Percentiles rank a stretch among this genome's conserved stretches.
phyloP scores from a whole-genome alignment of 2,113 vertebrate genomes.

The Calyptommatus sinebrachiatus region DNA sequence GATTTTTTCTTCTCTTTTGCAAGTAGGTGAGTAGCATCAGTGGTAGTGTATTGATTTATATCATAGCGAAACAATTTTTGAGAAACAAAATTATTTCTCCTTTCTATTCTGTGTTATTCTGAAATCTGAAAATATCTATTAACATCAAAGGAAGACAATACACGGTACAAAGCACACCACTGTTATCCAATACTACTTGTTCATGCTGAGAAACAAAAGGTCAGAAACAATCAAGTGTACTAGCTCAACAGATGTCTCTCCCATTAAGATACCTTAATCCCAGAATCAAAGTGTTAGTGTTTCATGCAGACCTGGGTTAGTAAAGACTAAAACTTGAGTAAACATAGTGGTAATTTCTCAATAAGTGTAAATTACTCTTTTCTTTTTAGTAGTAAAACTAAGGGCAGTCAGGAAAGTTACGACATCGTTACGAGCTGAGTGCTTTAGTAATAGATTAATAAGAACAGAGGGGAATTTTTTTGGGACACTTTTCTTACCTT shows the following conservation, averaged over 20 bases:
- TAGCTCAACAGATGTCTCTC: slow-evolving; percentile 66
- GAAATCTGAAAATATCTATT: slow-evolving; percentile 57
- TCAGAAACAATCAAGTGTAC: slow-evolving; percentile 70
- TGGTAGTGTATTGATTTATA: slow-evolving; percentile 46
- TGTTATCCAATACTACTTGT: slow-evolving; percentile 71
- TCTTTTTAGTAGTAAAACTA: slow-evolving; percentile 75
- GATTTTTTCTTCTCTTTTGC: slow-evolving; percentile 1
- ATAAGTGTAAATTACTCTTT: slow-evolving; percentile 64
- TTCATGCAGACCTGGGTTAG: slow-evolving; percentile 81
- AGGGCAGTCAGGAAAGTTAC: slow-evolving; percentile 73
- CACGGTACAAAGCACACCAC: slow-evolving; percentile 73
- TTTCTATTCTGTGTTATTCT: slow-evolving; percentile 56
- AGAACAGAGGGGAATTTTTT: slow-evolving; percentile 70
- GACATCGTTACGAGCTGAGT: slow-evolving; percentile 74
- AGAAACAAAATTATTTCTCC: slow-evolving; percentile 57
- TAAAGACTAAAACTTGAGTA: slow-evolving; percentile 72
- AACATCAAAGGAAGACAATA: slow-evolving; percentile 71
- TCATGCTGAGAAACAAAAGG: slow-evolving; percentile 81
- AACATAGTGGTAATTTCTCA: slow-evolving; percentile 72
- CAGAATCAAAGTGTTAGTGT: slow-evolving; percentile 78
- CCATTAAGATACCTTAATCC: slow-evolving; percentile 75
- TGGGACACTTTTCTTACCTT: slow-evolving; percentile 92
- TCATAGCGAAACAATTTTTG: slow-evolving; percentile 39
- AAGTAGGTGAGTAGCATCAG: slow-evolving; percentile 42
- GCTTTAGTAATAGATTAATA: slow-evolving; percentile 72